These are phyloP conservation scores for Erpornis zantholeuca DNA, from an alignment of 2,113 vertebrate genomes.

Conservation along the genomic window DNA sequence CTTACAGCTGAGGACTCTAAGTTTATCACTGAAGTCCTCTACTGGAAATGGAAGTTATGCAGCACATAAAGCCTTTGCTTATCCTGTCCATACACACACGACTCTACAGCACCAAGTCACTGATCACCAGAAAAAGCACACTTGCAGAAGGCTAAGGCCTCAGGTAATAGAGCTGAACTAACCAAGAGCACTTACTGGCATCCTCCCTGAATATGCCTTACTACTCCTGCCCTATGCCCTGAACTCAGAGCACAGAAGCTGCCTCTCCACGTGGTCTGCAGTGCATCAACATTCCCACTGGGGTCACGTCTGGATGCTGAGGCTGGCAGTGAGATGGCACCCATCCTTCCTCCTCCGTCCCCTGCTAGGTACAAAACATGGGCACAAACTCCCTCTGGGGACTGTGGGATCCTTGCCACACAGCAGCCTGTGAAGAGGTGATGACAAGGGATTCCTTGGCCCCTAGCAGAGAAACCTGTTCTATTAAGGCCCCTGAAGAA, in stretches of 20 bases:
- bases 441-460: neutral
- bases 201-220: neutral
- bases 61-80: neutral
- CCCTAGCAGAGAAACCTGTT: neutral
- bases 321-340: neutral
- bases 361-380: neutral
- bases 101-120: neutral
- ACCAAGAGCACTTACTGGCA: neutral
- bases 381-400: neutral
- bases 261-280: neutral
- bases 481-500: neutral
- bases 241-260: neutral
- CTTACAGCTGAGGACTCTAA: neutral
- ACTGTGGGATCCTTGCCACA: accelerated
- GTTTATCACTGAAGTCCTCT: neutral
- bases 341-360: neutral
- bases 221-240: neutral
- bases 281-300: accelerated
- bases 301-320: neutral
- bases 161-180: neutral
- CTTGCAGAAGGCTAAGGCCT: neutral
- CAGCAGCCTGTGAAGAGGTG: neutral
- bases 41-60: neutral
- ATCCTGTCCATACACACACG: neutral
- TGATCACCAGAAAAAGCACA: neutral